Evolutionary conservation across 37 sponge, comb jelly and placozoan genomes (phyloP).

Genomic region (Haliclona indistincta): DNA sequence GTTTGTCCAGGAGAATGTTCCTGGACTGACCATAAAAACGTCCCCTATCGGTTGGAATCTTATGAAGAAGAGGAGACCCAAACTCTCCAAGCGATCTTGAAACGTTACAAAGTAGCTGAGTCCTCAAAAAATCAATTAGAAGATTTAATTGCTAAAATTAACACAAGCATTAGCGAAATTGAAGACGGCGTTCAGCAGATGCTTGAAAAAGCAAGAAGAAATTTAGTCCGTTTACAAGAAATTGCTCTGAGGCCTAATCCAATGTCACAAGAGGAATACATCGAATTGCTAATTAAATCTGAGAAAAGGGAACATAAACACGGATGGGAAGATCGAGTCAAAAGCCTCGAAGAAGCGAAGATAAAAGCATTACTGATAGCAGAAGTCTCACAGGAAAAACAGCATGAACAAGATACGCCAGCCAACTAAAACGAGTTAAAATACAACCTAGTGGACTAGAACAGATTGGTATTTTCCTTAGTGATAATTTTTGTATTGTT

Average conservation of each 20-base stretch:
- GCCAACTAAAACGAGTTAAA: too few relatives aligned
- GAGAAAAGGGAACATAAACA: too few relatives aligned
- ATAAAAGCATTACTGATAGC: too few relatives aligned
- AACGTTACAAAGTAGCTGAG: slow-evolving; percentile 38
- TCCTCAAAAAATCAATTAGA: slow-evolving; percentile 20
- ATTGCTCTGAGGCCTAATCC: slow-evolving; percentile 78
- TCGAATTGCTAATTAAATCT: slow-evolving; percentile 71
- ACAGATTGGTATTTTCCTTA: too few relatives aligned
- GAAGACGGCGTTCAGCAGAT: slow-evolving; percentile 10
- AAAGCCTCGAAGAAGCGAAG: too few relatives aligned
- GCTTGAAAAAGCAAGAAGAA: slow-evolving; percentile 11
- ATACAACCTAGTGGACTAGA: too few relatives aligned
- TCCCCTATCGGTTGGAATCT: slow-evolving; percentile 45
- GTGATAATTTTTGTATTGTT: too few relatives aligned
- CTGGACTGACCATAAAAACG: slow-evolving; percentile 68
- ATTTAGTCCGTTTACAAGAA: slow-evolving; percentile 41
- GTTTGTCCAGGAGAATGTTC: slow-evolving; percentile 62
- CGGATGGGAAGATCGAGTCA: too few relatives aligned
- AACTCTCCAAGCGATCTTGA: slow-evolving; percentile 56
- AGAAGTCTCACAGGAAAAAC: too few relatives aligned
- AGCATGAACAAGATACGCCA: too few relatives aligned
- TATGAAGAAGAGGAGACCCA: slow-evolving; percentile 38
- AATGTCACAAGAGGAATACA: slow-evolving; percentile 65
- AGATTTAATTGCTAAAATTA: slow-evolving; percentile 8
- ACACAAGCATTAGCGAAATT: slow-evolving; percentile 20